A percentile compares a stretch with the other conserved stretches of the same genome.
These are phyloP conservation scores for Heliocidaris erythrogramma DNA, from an alignment of 35 echinoderm and acorn worm species.

Conservation along the genomic window DNA sequence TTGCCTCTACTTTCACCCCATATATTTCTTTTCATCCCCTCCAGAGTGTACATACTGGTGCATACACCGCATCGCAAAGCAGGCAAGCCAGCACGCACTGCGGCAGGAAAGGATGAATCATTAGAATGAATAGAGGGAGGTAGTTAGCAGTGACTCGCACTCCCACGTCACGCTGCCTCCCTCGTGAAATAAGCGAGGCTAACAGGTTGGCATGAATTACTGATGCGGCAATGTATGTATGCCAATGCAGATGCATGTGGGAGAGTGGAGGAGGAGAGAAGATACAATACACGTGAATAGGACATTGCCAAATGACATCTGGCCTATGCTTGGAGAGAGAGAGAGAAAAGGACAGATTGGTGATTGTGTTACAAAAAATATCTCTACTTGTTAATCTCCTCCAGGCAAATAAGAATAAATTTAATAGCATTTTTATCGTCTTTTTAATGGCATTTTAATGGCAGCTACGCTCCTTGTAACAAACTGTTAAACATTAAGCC, in stretches of 20 bases:
- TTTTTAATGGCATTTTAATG: background rate
- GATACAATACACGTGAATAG: background rate
- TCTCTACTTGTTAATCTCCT: background rate
- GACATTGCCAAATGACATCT: background rate
- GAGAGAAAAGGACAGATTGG: background rate
- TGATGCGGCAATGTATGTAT: background rate
- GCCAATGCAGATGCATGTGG: background rate
- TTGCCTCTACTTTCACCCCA: background rate
- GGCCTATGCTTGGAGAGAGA: background rate
- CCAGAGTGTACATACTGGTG: background rate
- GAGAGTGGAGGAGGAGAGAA: background rate
- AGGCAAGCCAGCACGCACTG: background rate
- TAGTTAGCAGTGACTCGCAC: background rate
- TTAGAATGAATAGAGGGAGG: background rate
- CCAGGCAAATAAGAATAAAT: background rate
- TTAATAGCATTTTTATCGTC: background rate
- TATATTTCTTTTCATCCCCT: background rate
- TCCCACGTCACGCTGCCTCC: background rate
- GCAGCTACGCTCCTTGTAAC: background rate
- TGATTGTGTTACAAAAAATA: background rate
- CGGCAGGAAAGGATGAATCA: background rate
- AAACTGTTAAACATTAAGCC: background rate
- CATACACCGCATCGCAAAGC: background rate
- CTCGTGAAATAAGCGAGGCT: background rate
- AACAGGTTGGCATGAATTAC: conserved; percentile 10